Conservation (phyloP, 1,140 invertebrate species). For the Heliothis subflexa region DNA sequence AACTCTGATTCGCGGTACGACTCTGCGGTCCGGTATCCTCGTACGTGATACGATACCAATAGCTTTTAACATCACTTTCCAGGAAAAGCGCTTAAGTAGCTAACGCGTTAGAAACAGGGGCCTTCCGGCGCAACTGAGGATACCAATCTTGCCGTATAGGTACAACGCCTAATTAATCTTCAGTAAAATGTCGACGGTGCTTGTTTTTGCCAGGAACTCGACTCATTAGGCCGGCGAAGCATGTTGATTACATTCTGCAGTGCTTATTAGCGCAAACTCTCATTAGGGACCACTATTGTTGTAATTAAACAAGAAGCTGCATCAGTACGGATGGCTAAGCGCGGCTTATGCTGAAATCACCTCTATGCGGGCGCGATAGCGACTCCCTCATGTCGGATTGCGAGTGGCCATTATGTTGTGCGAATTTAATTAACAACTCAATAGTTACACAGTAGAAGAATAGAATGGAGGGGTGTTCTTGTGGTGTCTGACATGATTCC, state of each 20-base stretch:
- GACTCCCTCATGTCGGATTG: constrained; percentile 15
- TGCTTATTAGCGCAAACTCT: constrained; percentile 85
- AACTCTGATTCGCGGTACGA: constrained; percentile 33
- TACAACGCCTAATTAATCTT: constrained; percentile 83
- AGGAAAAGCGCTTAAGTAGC: constrained; percentile 42
- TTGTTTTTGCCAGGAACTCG: constrained; percentile 84
- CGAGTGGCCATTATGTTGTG: constrained; percentile 67
- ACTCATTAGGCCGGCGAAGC: constrained; percentile 84
- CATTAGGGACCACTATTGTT: constrained; percentile 85
- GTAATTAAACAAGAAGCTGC: constrained; percentile 84
- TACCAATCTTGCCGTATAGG: constrained; percentile 70
- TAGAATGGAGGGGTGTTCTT: constrained; percentile 75
- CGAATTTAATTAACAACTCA: constrained; percentile 85
- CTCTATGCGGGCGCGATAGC: constrained; percentile 64
- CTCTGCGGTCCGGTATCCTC: background rate
- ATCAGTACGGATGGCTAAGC: constrained; percentile 64
- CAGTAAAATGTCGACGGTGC: constrained; percentile 81
- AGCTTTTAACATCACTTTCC: constrained; percentile 40
- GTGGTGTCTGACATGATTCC: constrained; percentile 79
- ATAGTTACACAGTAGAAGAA: constrained; percentile 72
- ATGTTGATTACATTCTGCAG: constrained; percentile 86
- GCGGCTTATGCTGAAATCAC: constrained; percentile 62
- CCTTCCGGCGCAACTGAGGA: constrained; percentile 66
- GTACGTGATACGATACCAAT: constrained; percentile 11
- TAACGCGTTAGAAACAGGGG: constrained; percentile 67